phyloP scores from a whole-genome alignment of 2,888 invertebrate genomes.

The Zhuqinia jingwanae region DNA sequence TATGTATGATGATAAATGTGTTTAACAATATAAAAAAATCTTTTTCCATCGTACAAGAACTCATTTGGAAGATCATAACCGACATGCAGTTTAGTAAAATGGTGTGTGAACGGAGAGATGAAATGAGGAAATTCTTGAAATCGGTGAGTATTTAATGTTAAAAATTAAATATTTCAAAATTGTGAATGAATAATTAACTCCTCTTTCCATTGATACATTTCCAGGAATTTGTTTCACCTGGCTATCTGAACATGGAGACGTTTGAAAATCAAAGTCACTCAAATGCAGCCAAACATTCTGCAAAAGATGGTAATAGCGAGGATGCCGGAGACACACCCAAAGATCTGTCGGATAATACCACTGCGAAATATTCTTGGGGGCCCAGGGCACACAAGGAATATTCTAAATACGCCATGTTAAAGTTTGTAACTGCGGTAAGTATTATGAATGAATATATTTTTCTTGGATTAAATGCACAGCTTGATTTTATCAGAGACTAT shows the following conservation, averaged over 20 bases:
- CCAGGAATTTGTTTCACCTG: conserved; percentile 74
- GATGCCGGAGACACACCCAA: neutral
- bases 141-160: conserved; percentile 70
- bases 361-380: conserved; percentile 77
- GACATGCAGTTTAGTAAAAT: conserved; percentile 60
- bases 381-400: conserved; percentile 76
- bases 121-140: conserved; percentile 73
- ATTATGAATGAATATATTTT: too few relatives aligned
- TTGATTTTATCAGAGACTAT: too few relatives aligned
- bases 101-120: conserved; percentile 71
- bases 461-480: too few relatives aligned
- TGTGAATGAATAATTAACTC: too few relatives aligned
- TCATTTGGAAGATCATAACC: conserved; percentile 68
- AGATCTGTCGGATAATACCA: conserved; percentile 55
- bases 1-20: too few relatives aligned
- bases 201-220: neutral
- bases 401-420: conserved; percentile 72
- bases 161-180: too few relatives aligned
- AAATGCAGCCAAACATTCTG: neutral
- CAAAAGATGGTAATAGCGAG: neutral
- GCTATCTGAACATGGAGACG: conserved; percentile 73
- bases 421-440: conserved; percentile 75
- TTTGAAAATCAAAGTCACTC: conserved; percentile 31
- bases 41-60: too few relatives aligned
- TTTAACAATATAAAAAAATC: too few relatives aligned